Percentiles rank a stretch among this genome's conserved stretches.
Conservation (phyloP, 2,113 vertebrate genomes). For the Andinoacara biseriatus region DNA sequence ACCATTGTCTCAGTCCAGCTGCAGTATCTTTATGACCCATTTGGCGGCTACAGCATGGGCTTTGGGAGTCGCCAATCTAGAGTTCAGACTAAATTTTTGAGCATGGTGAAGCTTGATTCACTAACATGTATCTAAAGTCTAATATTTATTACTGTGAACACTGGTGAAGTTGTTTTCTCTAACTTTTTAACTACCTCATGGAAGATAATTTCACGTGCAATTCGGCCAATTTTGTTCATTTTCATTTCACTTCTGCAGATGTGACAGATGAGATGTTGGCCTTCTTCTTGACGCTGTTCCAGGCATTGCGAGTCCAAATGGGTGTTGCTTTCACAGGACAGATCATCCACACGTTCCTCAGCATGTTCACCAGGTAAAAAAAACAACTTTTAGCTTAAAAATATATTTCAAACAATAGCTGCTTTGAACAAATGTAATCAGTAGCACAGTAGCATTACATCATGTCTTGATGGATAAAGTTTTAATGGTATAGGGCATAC, state of each 20-base stretch:
- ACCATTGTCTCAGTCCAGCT: background rate
- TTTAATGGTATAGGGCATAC: too few species aligned
- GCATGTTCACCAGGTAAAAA: constrained; percentile 96
- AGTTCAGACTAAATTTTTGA: background rate
- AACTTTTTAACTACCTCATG: background rate
- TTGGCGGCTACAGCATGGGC: background rate
- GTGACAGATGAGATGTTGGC: constrained; percentile 97
- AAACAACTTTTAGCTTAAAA: background rate
- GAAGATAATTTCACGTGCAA: background rate
- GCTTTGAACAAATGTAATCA: background rate
- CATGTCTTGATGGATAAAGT: background rate
- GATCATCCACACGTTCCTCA: constrained; percentile 98
- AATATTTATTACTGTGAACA: background rate
- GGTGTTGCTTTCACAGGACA: constrained; percentile 97
- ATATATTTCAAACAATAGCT: background rate
- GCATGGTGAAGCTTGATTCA: background rate
- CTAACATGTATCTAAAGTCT: background rate
- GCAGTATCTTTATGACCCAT: background rate
- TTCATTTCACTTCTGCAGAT: constrained; percentile 77
- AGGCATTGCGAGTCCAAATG: constrained; percentile 97
- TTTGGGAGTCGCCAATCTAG: background rate
- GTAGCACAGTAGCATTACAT: background rate
- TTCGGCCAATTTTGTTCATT: background rate
- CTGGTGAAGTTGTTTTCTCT: background rate
- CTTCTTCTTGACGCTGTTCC: constrained; percentile 97